These are phyloP conservation scores for Acronicta alni DNA, from an alignment of 2,888 invertebrate species.

Conservation along the genomic window DNA sequence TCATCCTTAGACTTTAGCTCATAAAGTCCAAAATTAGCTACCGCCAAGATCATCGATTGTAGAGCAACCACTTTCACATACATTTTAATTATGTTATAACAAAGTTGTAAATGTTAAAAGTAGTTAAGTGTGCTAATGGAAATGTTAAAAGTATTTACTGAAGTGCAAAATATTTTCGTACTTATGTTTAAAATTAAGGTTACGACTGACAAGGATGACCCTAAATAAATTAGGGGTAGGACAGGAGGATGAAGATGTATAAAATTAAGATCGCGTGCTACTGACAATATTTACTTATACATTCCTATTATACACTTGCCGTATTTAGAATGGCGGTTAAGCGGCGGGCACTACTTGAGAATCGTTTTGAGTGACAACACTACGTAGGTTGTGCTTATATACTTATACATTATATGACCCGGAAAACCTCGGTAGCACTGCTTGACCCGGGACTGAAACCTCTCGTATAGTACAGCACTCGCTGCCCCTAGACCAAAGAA, in stretches of 20 bases:
- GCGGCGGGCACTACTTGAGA: neutral
- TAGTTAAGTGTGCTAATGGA: neutral
- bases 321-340: neutral
- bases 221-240: too few relatives aligned
- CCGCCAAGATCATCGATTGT: neutral
- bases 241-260: too few relatives aligned
- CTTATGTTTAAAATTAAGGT: neutral
- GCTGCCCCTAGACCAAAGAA: too few relatives aligned
- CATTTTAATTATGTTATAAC: too few relatives aligned
- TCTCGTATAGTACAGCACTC: too few relatives aligned
- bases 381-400: too few relatives aligned
- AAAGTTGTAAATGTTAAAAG: too few relatives aligned
- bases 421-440: too few relatives aligned
- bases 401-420: too few relatives aligned
- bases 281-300: constrained; percentile 40
- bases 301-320: constrained; percentile 27
- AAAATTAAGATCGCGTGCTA: constrained; percentile 21
- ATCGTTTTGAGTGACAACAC: too few relatives aligned
- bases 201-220: too few relatives aligned
- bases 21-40: neutral
- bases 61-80: neutral
- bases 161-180: constrained; percentile 12
- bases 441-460: too few relatives aligned
- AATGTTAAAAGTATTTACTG: constrained; percentile 17
- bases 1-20: neutral